Conservation (phyloP, 2,888 invertebrate genomes). For the Troides oblongomaculatus region DNA sequence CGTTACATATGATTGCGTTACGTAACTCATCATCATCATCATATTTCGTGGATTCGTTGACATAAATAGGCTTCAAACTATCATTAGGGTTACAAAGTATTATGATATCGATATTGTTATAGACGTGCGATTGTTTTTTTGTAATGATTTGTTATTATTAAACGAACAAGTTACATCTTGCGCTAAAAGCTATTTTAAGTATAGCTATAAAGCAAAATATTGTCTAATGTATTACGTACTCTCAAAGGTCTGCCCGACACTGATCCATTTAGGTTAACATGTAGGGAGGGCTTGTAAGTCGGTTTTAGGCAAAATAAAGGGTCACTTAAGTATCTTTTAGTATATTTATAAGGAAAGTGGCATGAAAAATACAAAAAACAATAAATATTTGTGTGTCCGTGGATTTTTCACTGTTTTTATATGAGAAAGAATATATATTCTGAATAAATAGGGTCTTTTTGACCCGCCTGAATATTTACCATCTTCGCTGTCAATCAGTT, state of each 20-base stretch:
- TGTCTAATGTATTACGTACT: slow-evolving; percentile 17
- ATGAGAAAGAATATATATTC: neutral
- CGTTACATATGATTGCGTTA: slow-evolving; percentile 73
- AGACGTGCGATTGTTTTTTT: neutral
- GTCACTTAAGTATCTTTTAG: slow-evolving; percentile 29
- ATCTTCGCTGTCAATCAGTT: too few relatives aligned
- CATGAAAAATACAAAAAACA: slow-evolving; percentile 20
- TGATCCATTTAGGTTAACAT: slow-evolving; percentile 27
- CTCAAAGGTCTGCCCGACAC: slow-evolving; percentile 24
- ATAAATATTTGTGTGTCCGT: slow-evolving; percentile 12
- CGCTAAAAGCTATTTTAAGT: slow-evolving; percentile 14
- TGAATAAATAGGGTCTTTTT: too few relatives aligned
- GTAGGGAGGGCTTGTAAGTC: slow-evolving; percentile 26
- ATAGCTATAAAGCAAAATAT: slow-evolving; percentile 17
- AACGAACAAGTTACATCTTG: neutral
- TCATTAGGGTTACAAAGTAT: slow-evolving; percentile 44
- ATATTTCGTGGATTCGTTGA: slow-evolving; percentile 64
- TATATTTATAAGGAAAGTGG: slow-evolving; percentile 20
- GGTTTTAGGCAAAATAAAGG: slow-evolving; percentile 30
- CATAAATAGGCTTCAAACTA: slow-evolving; percentile 35
- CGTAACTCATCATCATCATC: slow-evolving; percentile 61
- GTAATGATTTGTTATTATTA: neutral
- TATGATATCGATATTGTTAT: neutral
- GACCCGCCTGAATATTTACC: too few relatives aligned
- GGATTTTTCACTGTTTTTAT: neutral